Percentiles rank a stretch among this genome's conserved stretches.
Evolutionary conservation across 2,113 vertebrate species (phyloP).

Genomic region (Motacilla alba): DNA sequence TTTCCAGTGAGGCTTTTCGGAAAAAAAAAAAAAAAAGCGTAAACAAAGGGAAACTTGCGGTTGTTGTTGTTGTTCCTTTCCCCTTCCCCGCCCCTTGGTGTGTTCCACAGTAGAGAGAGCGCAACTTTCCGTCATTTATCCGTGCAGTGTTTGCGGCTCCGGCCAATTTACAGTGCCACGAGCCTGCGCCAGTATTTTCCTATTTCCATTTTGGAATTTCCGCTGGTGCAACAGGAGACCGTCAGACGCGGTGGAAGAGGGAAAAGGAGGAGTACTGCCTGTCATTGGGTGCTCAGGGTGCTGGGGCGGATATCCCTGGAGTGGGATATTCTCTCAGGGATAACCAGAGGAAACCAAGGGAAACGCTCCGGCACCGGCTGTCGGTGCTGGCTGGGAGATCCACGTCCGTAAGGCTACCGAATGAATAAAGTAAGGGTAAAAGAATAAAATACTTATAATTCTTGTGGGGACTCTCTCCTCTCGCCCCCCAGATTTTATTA

Average conservation of each 20-base stretch:
- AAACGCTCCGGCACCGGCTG: not conserved
- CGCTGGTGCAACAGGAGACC: not conserved
- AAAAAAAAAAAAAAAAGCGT: not conserved
- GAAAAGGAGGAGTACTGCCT: not conserved
- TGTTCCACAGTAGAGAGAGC: not conserved
- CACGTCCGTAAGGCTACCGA: not conserved
- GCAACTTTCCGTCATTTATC: not conserved
- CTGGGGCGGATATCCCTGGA: not conserved
- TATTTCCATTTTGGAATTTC: not conserved
- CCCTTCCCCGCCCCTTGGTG: not conserved
- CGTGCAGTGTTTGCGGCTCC: not conserved
- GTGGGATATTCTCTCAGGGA: not conserved
- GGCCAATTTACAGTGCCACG: not conserved
- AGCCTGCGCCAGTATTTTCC: not conserved
- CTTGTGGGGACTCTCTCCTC: accelerated
- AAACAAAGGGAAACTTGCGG: conserved; percentile 8
- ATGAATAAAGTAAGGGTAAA: not conserved
- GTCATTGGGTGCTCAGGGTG: accelerated
- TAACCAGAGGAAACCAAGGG: not conserved
- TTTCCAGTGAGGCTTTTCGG: not conserved
- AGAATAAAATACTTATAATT: not conserved
- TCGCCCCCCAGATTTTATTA: accelerated
- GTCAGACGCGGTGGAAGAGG: not conserved
- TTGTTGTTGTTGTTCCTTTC: not conserved
- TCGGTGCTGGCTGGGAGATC: not conserved